phyloP scores from a whole-genome alignment of 2,888 invertebrate genomes.

The Caenorhabditis wallacei region DNA sequence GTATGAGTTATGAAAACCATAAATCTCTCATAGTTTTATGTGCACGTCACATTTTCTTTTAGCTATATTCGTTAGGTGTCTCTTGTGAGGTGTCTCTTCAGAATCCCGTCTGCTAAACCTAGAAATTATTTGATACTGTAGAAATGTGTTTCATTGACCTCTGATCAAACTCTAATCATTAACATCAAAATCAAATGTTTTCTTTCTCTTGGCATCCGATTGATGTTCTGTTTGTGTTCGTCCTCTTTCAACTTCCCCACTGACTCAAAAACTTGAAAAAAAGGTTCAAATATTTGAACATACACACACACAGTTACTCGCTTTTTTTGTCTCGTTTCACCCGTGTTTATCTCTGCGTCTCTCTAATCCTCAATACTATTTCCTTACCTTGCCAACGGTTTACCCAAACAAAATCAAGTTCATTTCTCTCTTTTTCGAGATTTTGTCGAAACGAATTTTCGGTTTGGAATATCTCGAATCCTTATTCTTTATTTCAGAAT shows the following conservation, averaged over 20 bases:
- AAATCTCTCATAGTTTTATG: background rate
- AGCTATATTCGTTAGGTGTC: too few relatives aligned
- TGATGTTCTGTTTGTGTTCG: slow-evolving; percentile 18
- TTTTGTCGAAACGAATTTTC: slow-evolving; percentile 19
- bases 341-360: slow-evolving; percentile 40
- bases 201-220: background rate
- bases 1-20: background rate
- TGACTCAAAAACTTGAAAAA: slow-evolving; percentile 15
- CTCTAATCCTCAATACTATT: slow-evolving; percentile 37
- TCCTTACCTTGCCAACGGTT: background rate
- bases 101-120: too few relatives aligned
- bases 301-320: slow-evolving; percentile 14
- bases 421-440: slow-evolving; percentile 19
- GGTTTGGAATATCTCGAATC: slow-evolving; percentile 3
- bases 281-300: slow-evolving; percentile 41
- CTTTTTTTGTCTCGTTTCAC: slow-evolving; percentile 26
- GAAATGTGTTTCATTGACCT: background rate
- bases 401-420: slow-evolving; percentile 22
- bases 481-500: background rate
- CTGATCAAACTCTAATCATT: slow-evolving; percentile 7
- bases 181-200: slow-evolving; percentile 13
- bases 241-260: slow-evolving; percentile 18
- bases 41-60: background rate
- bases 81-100: too few relatives aligned
- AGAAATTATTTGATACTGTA: background rate